phyloP scores from a whole-genome alignment of 2,797 vertebrate species.

The Eulemur mongoz region DNA sequence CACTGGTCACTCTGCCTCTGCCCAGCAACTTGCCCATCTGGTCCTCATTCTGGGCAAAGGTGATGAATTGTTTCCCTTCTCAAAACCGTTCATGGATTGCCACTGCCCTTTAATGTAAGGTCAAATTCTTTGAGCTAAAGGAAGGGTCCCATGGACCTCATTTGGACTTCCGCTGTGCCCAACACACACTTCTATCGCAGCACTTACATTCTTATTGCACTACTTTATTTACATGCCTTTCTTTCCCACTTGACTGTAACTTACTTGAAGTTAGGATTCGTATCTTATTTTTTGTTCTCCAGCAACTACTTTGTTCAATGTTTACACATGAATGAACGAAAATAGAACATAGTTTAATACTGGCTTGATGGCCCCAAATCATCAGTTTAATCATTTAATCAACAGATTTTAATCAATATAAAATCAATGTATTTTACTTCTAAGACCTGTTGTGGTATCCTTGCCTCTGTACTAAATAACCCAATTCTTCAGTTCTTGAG shows the following conservation, averaged over 20 bases:
- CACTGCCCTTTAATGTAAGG: background rate
- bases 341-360: background rate
- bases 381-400: background rate
- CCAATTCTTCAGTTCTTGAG: background rate
- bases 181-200: background rate
- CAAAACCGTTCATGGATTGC: background rate
- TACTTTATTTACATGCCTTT: background rate
- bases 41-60: background rate
- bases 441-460: background rate
- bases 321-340: background rate
- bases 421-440: background rate
- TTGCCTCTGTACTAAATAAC: background rate
- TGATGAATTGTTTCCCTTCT: background rate
- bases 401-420: background rate
- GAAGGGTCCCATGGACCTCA: background rate
- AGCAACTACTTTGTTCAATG: background rate
- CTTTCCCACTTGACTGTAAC: background rate
- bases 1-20: background rate
- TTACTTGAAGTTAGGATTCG: background rate
- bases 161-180: background rate
- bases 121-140: background rate
- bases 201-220: background rate
- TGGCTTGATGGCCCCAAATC: background rate
- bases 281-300: background rate
- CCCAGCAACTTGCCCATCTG: background rate